Evolutionary conservation across 1,140 invertebrate genomes (phyloP).

Genomic region (Hormaphis cornu): DNA sequence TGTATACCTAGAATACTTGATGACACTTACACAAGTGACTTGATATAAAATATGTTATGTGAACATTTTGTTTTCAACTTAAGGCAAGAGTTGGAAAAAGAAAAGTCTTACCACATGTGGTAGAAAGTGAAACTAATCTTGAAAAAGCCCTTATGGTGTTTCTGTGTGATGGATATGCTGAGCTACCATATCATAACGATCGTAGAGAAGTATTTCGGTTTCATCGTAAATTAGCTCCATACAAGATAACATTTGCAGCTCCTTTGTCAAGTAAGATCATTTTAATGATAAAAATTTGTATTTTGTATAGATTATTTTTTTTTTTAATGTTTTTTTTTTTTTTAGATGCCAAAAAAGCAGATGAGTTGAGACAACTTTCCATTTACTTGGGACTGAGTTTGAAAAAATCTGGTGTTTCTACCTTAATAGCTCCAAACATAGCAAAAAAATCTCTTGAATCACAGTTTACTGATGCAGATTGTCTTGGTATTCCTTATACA

Average conservation of each 20-base stretch:
- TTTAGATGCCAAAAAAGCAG: constrained; percentile 31
- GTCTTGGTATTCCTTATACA: constrained; percentile 56
- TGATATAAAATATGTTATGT: too few relatives aligned
- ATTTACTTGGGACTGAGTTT: constrained; percentile 44
- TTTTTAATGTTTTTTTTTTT: background rate
- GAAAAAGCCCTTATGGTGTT: constrained; percentile 52
- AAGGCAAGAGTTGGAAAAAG: constrained; percentile 45
- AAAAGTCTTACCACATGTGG: constrained; percentile 41
- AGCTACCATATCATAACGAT: constrained; percentile 37
- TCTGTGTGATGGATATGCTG: constrained; percentile 53
- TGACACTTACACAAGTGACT: background rate
- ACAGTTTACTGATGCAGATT: constrained; percentile 40
- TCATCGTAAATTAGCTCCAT: constrained; percentile 62
- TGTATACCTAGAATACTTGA: background rate
- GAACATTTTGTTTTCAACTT: constrained; percentile 40
- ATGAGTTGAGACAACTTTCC: constrained; percentile 42
- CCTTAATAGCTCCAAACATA: constrained; percentile 6
- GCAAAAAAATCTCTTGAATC: constrained; percentile 33
- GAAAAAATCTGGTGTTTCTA: constrained; percentile 39
- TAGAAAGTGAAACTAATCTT: constrained; percentile 49
- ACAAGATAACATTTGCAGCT: constrained; percentile 56
- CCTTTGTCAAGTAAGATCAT: constrained; percentile 42
- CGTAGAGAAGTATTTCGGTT: constrained; percentile 47
- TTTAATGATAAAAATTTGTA: constrained; percentile 27
- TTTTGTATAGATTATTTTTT: background rate